phyloP scores from a whole-genome alignment of 1,140 invertebrate species.

The Oreohelix idahoensis region DNA sequence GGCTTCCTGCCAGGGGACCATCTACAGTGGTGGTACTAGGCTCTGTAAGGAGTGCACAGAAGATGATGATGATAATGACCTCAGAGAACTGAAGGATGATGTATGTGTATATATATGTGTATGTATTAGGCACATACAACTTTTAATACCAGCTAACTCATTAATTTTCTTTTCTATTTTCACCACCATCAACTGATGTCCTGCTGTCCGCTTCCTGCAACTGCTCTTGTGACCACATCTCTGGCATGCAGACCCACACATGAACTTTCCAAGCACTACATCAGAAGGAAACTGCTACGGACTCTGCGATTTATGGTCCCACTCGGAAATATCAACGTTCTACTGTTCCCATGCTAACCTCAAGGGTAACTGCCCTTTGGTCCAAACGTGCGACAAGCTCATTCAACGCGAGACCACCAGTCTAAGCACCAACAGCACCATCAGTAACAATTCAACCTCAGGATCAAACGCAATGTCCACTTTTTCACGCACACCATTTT shows the following conservation, averaged over 20 bases:
- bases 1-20: no score
- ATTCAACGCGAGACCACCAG: neutral
- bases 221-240: no score
- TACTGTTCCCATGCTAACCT: neutral
- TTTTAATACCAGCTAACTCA: no score
- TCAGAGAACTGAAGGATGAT: no score
- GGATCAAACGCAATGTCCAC: neutral
- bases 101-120: no score
- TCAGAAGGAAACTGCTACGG: neutral
- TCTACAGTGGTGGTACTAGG: no score
- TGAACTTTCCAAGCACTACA: neutral
- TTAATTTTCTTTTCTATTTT: no score
- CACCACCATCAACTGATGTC: no score
- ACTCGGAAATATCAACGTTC: neutral
- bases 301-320: neutral
- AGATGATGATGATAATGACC: no score
- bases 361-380: neutral
- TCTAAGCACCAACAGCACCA: slow-evolving; percentile 12
- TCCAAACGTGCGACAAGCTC: neutral
- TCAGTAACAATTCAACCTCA: neutral
- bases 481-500: neutral
- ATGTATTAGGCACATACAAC: no score
- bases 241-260: neutral
- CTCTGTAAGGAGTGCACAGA: no score
- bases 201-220: no score